Conservation (phyloP, 2,888 invertebrate species). For the Ormyrus labotus region DNA sequence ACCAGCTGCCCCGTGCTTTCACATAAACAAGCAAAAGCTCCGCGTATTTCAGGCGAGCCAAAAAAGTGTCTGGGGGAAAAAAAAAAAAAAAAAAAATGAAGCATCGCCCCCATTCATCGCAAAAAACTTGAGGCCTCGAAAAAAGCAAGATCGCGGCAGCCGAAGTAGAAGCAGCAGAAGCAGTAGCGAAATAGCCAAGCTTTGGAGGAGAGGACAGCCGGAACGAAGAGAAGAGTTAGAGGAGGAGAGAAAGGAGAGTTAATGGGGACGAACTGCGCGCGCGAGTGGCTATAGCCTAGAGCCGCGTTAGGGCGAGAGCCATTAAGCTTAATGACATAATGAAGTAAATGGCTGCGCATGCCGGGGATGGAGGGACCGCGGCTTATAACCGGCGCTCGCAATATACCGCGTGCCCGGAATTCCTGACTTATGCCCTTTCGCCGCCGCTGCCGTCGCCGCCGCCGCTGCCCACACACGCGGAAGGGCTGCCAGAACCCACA, state of each 20-base stretch:
- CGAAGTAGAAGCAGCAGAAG: too few species aligned
- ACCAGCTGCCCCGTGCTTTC: too few species aligned
- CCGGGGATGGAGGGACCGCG: conserved; percentile 66
- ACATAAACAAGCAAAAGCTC: too few species aligned
- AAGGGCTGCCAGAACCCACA: conserved; percentile 2
- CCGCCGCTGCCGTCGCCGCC: conserved; percentile 4
- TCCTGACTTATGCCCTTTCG: conserved; percentile 64
- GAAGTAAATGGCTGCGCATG: conserved; percentile 76
- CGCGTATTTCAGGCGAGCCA: too few species aligned
- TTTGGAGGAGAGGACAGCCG: conserved; percentile 14
- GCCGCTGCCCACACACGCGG: not conserved
- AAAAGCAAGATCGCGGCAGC: too few species aligned
- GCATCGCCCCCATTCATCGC: too few species aligned
- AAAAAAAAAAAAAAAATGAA: too few species aligned
- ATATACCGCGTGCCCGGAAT: conserved; percentile 75
- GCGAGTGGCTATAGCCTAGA: conserved; percentile 72
- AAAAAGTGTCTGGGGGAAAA: too few species aligned
- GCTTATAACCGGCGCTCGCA: conserved; percentile 74
- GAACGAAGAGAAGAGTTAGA: conserved; percentile 54
- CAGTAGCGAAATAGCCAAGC: too few species aligned
- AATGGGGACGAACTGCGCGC: conserved; percentile 72
- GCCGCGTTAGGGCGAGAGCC: conserved; percentile 72
- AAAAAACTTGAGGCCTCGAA: too few species aligned
- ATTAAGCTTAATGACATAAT: conserved; percentile 77
- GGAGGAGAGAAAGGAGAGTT: conserved; percentile 66